Evolutionary conservation across 2,888 invertebrate genomes (phyloP).

Genomic region (Drosophila pseudotalamancana): DNA sequence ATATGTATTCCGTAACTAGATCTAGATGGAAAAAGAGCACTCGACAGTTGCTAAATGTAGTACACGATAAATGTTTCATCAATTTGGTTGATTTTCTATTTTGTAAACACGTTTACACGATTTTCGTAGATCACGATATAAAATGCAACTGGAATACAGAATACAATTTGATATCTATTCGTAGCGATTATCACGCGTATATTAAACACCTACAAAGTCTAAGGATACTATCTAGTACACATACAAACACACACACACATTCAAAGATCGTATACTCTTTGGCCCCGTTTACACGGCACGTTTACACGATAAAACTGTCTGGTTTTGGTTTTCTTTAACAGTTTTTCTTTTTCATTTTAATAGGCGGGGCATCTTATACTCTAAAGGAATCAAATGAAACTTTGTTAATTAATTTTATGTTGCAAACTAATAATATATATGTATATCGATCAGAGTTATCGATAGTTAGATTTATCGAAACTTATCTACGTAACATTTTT

Average conservation of each 20-base stretch:
- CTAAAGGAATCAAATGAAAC: conserved; percentile 35
- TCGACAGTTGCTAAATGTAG: conserved; percentile 42
- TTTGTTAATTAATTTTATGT: conserved; percentile 78
- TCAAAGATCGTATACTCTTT: conserved; percentile 14
- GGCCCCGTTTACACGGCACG: conserved; percentile 28
- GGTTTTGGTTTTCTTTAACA: conserved; percentile 39
- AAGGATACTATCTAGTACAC: conserved; percentile 55
- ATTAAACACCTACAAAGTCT: conserved; percentile 54
- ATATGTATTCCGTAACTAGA: conserved; percentile 24
- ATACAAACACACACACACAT: conserved; percentile 16
- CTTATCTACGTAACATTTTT: conserved; percentile 52
- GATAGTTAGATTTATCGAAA: conserved; percentile 38
- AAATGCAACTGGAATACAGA: conserved; percentile 11
- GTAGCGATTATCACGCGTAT: conserved; percentile 48
- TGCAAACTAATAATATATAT: conserved; percentile 42
- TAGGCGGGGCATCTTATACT: conserved; percentile 43
- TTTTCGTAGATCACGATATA: conserved; percentile 27
- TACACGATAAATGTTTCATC: conserved; percentile 12
- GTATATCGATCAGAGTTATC: conserved; percentile 28
- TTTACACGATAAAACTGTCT: conserved; percentile 29
- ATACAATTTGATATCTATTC: conserved; percentile 22
- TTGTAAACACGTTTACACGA: conserved; percentile 16
- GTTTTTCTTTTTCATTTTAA: conserved; percentile 7
- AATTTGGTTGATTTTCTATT: not conserved
- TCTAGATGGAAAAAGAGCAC: conserved; percentile 37